phyloP scores from a whole-genome alignment of 2,113 vertebrate species.

The Leptobrachium leishanense region DNA sequence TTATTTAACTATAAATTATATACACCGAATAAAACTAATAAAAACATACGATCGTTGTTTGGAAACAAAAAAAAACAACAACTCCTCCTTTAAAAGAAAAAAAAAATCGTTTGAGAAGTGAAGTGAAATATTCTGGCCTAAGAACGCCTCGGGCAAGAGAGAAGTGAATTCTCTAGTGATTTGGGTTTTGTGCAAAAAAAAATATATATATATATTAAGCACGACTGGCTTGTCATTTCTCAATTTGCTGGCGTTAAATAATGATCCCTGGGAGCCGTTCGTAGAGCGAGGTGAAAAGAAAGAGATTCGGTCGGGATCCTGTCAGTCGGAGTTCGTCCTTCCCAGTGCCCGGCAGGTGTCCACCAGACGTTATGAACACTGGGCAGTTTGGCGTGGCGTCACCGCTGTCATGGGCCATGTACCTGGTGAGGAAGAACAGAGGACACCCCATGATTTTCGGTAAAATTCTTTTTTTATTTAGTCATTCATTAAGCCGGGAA shows the following conservation, averaged over 20 bases:
- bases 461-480: constrained; percentile 48
- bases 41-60: no score
- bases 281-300: constrained; percentile 46
- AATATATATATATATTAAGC: constrained; percentile 59
- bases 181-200: constrained; percentile 68
- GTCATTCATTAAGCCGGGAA: neutral
- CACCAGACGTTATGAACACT: constrained; percentile 62
- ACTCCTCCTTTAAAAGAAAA: neutral
- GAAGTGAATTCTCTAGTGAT: constrained; percentile 75
- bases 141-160: constrained; percentile 76
- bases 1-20: no score
- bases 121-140: constrained; percentile 78
- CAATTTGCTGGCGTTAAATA: constrained; percentile 61
- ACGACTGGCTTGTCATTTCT: constrained; percentile 65
- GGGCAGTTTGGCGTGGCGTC: constrained; percentile 59
- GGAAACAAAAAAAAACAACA: no score
- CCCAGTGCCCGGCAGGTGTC: constrained; percentile 10
- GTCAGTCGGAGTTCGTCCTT: constrained; percentile 28
- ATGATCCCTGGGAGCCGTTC: constrained; percentile 51
- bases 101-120: constrained; percentile 70
- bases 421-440: constrained; percentile 73
- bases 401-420: constrained; percentile 73
- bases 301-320: constrained; percentile 16
- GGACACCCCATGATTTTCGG: constrained; percentile 61
- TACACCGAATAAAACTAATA: no score